Percentiles rank a stretch among this genome's conserved stretches.
Conservation (phyloP, 2,113 vertebrate genomes). For the Candoia aspera region DNA sequence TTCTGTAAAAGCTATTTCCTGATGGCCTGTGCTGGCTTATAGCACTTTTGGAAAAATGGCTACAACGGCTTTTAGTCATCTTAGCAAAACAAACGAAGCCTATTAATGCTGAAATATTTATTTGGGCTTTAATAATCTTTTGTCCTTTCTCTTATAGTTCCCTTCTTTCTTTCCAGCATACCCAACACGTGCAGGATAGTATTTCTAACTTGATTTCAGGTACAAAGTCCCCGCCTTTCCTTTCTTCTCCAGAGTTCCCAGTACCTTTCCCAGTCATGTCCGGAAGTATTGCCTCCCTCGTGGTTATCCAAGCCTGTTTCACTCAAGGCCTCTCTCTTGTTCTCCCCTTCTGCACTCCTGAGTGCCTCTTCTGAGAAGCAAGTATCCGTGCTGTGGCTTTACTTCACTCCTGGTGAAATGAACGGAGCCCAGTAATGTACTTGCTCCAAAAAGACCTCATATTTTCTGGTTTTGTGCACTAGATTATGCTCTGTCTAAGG, state of each 20-base stretch:
- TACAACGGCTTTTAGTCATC: constrained; percentile 64
- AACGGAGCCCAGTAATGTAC: background rate
- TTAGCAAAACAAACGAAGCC: constrained; percentile 61
- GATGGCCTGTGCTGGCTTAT: constrained; percentile 60
- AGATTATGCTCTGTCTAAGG: background rate
- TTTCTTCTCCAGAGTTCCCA: constrained; percentile 56
- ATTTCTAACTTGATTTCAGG: constrained; percentile 51
- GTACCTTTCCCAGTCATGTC: constrained; percentile 21
- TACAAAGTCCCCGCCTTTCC: constrained; percentile 49
- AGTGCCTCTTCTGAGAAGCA: constrained; percentile 32
- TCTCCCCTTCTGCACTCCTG: background rate
- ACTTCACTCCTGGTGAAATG: background rate
- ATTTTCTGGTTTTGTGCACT: background rate
- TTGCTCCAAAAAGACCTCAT: background rate
- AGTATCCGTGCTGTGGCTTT: background rate
- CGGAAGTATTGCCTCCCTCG: constrained; percentile 35
- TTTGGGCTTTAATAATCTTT: constrained; percentile 63
- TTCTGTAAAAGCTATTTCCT: constrained; percentile 68
- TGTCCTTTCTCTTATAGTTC: constrained; percentile 59
- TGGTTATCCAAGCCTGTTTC: constrained; percentile 33
- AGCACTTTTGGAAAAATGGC: constrained; percentile 66
- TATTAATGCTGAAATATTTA: constrained; percentile 65
- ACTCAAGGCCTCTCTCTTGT: constrained; percentile 4
- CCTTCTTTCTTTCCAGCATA: constrained; percentile 54
- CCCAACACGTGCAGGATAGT: constrained; percentile 49